Evolutionary conservation across 2,113 vertebrate genomes (phyloP).

Genomic region (Numida meleagris): DNA sequence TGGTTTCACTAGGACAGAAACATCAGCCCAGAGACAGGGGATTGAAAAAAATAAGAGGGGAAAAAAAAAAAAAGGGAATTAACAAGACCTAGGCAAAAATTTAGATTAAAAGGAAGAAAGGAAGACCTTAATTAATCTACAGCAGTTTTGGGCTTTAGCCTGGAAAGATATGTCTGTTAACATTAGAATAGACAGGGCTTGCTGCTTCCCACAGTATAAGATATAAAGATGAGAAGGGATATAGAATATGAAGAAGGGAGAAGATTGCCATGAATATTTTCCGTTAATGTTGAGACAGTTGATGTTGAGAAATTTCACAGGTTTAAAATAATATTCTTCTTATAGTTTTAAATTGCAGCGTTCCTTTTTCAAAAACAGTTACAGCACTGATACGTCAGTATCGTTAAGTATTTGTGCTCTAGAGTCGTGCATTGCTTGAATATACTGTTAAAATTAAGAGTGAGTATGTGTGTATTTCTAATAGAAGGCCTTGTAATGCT

Average conservation of each 20-base stretch:
- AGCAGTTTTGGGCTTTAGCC: not conserved
- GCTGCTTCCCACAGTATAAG: not conserved
- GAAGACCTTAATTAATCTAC: not conserved
- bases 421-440: not conserved
- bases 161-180: not conserved
- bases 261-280: not conserved
- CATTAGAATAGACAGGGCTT: not conserved
- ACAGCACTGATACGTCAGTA: not conserved
- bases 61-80: not conserved
- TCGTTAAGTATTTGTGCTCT: not conserved
- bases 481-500: not conserved
- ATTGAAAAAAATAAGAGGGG: not conserved
- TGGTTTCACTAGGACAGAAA: not conserved
- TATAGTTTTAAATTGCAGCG: not conserved
- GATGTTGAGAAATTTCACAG: not conserved
- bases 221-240: not conserved
- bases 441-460: not conserved
- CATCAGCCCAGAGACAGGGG: rapidly evolving
- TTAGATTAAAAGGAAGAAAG: not conserved
- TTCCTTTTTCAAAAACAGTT: not conserved
- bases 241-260: not conserved
- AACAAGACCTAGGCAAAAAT: not conserved
- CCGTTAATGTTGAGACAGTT: not conserved
- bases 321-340: slow-evolving; percentile 2
- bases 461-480: not conserved